phyloP scores from a whole-genome alignment of 2,797 vertebrate genomes.

The Acanthis flammea region DNA sequence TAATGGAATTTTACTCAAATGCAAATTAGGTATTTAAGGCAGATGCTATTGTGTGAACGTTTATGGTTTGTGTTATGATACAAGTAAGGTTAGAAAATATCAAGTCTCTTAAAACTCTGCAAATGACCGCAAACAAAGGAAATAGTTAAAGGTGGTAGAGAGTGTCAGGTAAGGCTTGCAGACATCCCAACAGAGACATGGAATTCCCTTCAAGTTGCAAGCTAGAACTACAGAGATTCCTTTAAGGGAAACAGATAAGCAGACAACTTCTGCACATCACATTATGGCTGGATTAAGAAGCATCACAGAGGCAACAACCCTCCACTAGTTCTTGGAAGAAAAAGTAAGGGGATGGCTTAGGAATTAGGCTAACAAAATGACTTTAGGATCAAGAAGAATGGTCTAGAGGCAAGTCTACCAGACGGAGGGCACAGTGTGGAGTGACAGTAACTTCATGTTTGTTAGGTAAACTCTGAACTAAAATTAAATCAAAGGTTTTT shows the following conservation, averaged over 20 bases:
- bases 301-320: background rate
- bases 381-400: background rate
- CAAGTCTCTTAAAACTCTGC: background rate
- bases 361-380: background rate
- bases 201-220: background rate
- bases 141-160: background rate
- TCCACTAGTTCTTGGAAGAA: background rate
- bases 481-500: background rate
- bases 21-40: constrained; percentile 2
- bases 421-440: background rate
- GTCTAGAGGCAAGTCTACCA: background rate
- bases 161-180: background rate
- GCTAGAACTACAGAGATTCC: background rate
- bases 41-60: background rate
- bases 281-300: background rate
- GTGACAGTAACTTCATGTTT: constrained; percentile 38
- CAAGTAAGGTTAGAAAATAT: constrained; percentile 14
- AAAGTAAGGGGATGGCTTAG: background rate
- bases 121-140: background rate
- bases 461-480: background rate
- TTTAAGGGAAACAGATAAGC: background rate
- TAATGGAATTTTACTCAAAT: background rate
- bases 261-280: background rate
- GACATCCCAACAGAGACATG: background rate
- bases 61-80: background rate